Conservation (phyloP, 2,888 invertebrate genomes). For the Peribatodes rhomboidaria region DNA sequence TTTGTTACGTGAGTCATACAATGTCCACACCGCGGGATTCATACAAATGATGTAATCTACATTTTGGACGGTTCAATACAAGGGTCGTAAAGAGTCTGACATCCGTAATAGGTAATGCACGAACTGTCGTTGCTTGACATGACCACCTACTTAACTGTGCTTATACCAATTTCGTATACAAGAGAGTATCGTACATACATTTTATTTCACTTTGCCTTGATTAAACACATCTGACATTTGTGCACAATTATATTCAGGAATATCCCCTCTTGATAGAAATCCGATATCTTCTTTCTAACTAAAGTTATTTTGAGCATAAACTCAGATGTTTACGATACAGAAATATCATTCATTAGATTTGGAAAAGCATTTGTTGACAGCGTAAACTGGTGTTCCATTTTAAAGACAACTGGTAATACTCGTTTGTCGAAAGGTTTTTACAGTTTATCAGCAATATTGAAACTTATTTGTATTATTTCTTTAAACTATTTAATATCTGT, state of each 20-base stretch:
- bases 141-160: conserved; percentile 63
- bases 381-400: conserved; percentile 44
- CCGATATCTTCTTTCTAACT: conserved; percentile 25
- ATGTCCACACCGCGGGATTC: conserved; percentile 55
- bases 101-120: conserved; percentile 77
- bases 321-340: conserved; percentile 40
- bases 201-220: neutral
- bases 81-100: conserved; percentile 66
- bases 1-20: conserved; percentile 58
- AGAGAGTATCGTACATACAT: neutral
- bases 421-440: conserved; percentile 38
- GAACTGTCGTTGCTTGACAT: conserved; percentile 66
- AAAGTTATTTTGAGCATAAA: conserved; percentile 25
- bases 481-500: conserved; percentile 20
- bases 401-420: conserved; percentile 40
- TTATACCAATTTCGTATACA: conserved; percentile 60
- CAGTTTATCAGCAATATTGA: conserved; percentile 19
- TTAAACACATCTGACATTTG: neutral
- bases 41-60: conserved; percentile 69
- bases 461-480: conserved; percentile 17
- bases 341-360: conserved; percentile 43
- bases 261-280: conserved; percentile 13
- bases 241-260: neutral
- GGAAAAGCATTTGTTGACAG: conserved; percentile 45
- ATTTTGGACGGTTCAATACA: conserved; percentile 65